Evolutionary conservation across 2,888 invertebrate genomes (phyloP), one percentile per base, ranked within the genome.

Genomic region (Drosophila neonasuta): DNA sequence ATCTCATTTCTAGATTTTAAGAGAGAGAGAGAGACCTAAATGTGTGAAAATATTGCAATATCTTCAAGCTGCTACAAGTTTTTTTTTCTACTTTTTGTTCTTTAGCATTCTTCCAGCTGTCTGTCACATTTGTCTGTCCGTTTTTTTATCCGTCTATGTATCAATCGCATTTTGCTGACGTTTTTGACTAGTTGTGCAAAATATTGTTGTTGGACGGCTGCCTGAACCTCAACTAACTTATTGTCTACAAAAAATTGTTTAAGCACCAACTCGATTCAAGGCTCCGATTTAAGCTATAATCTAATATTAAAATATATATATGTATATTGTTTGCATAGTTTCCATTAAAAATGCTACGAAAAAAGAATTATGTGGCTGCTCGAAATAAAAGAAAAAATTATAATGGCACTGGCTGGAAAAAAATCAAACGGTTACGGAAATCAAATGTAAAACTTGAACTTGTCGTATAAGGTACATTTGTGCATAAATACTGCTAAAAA

Each of bases 191-290:
- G 81, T 82, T 78, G 73, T 82, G 80, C 81, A 61, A 78, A 65
- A 62, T 58, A 66, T 72, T 50, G 45, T 67, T 73, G 79, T 67
- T 73, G 79, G 76, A 79, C 79, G 76, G 66, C 76, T 63, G 76
- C 72, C 67, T 78, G 73, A 78, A 73, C 60, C 70, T 73, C 57
- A 54, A 24, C 24, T 6, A 24, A 61, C 54, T 58, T 67, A 74
- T 79, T 36, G 51, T 70, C 71, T 82, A 81, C 52, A 60, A 68
- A 69, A 41, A 69, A 41, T 11, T 54, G 41, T 68, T 71, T 81
- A 79, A 88, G 87, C 88, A 88, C 87, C 88, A 82, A 78, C 69
- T 65, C 63, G 87, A 88, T 88, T 88, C 88, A 77, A 87, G 83
- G 87, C 87, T 80, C 68, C 64, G 57, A 15, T 50, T 60, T 66